phyloP scores from a whole-genome alignment of 2,888 invertebrate species.

The Ormyrus pomaceus region DNA sequence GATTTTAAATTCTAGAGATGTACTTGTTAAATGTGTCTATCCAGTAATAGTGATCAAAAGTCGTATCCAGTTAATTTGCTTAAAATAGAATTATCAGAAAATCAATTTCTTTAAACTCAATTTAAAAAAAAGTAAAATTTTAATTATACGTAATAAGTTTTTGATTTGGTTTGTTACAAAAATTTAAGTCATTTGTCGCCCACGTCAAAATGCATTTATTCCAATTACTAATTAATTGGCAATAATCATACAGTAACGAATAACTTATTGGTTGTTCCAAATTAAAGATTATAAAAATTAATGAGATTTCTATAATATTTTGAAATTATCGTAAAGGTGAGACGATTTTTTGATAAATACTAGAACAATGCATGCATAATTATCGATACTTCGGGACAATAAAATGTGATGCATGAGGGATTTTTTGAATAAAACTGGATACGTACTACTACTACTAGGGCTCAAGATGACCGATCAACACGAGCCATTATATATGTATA shows the following conservation, averaged over 20 bases:
- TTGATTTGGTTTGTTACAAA: no score
- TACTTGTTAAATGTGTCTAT: slow-evolving; percentile 59
- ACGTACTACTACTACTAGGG: slow-evolving; percentile 71
- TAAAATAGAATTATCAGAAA: slow-evolving; percentile 27
- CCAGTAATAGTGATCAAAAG: slow-evolving; percentile 57
- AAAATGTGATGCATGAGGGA: slow-evolving; percentile 15
- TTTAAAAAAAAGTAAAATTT: neutral
- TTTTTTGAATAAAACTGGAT: slow-evolving; percentile 61
- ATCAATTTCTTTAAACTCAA: slow-evolving; percentile 41
- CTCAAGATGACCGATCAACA: slow-evolving; percentile 72
- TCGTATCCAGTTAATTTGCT: slow-evolving; percentile 59
- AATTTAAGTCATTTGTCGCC: no score
- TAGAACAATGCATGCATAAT: slow-evolving; percentile 43
- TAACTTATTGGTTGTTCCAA: no score
- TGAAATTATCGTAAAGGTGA: no score
- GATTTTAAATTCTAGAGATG: slow-evolving; percentile 56
- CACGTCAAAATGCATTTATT: no score
- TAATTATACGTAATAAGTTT: neutral
- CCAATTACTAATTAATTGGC: no score
- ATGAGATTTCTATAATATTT: no score
- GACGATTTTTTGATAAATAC: neutral
- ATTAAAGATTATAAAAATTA: no score
- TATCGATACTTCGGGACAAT: slow-evolving; percentile 18
- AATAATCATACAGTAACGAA: no score
- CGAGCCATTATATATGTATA: slow-evolving; percentile 67